These are phyloP conservation scores for Nomada hirtipes DNA, from an alignment of 2,888 invertebrate genomes.

Conservation along the genomic window DNA sequence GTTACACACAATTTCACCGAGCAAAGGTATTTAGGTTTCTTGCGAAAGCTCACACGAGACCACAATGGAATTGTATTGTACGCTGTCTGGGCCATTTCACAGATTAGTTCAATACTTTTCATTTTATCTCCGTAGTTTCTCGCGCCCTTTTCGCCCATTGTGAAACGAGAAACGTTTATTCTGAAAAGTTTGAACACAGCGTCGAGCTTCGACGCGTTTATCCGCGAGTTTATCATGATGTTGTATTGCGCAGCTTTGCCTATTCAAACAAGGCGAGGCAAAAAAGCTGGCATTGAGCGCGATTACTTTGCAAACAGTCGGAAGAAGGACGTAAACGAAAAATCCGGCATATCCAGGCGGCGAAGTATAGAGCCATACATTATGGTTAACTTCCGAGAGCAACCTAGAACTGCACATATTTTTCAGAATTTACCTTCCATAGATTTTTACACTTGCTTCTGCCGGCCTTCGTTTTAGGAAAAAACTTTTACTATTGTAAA, in stretches of 20 bases:
- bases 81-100: not conserved
- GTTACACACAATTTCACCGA: slow-evolving; percentile 37
- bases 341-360: slow-evolving; percentile 34
- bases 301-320: slow-evolving; percentile 17
- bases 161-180: slow-evolving; percentile 26
- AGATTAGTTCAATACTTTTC: not conserved
- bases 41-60: slow-evolving; percentile 34
- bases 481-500: not conserved
- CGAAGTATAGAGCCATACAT: slow-evolving; percentile 27
- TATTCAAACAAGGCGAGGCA: slow-evolving; percentile 29
- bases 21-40: slow-evolving; percentile 34
- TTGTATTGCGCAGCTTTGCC: slow-evolving; percentile 31
- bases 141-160: slow-evolving; percentile 1
- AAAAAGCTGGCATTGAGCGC: slow-evolving; percentile 16
- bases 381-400: slow-evolving; percentile 41
- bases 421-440: not conserved
- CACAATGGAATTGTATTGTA: slow-evolving; percentile 16
- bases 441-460: not conserved
- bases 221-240: slow-evolving; percentile 53
- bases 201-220: slow-evolving; percentile 29
- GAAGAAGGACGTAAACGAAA: slow-evolving; percentile 33
- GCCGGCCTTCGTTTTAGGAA: not conserved
- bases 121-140: not conserved
- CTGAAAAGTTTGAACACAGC: slow-evolving; percentile 5
- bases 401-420: slow-evolving; percentile 24